phyloP scores from a whole-genome alignment of 1,140 invertebrate species.

The Lordiphosa mommai region DNA sequence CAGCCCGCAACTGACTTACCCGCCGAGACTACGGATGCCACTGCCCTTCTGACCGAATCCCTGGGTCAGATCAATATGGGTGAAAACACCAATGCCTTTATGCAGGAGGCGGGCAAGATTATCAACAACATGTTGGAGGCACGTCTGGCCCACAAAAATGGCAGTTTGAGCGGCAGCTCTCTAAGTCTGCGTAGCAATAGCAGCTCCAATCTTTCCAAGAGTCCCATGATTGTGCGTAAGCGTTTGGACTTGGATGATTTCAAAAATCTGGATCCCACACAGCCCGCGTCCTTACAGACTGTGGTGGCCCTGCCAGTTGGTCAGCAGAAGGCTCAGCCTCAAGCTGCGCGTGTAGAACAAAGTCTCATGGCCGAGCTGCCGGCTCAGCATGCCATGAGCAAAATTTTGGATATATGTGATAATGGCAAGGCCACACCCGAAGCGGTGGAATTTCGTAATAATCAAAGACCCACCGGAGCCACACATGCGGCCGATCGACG shows the following conservation, averaged over 20 bases:
- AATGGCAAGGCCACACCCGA: conserved; percentile 47
- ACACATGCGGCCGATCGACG: conserved; percentile 73
- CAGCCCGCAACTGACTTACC: conserved; percentile 38
- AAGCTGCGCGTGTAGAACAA: conserved; percentile 30
- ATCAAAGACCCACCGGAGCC: conserved; percentile 43
- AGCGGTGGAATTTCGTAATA: conserved; percentile 66
- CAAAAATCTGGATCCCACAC: conserved; percentile 63
- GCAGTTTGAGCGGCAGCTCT: conserved; percentile 33
- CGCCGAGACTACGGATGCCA: conserved; percentile 50
- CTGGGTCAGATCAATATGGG: conserved; percentile 67
- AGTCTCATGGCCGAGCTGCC: conserved; percentile 50
- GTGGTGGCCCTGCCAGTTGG: conserved; percentile 47
- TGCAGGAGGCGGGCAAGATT: conserved; percentile 73
- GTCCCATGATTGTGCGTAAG: conserved; percentile 71
- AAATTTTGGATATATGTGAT: conserved; percentile 69
- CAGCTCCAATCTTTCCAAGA: conserved; percentile 64
- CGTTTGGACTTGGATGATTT: conserved; percentile 67
- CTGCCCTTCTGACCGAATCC: conserved; percentile 62
- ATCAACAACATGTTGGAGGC: conserved; percentile 75
- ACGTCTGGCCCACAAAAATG: conserved; percentile 43
- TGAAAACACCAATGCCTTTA: conserved; percentile 74
- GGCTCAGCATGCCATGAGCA: conserved; percentile 64
- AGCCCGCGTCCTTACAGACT: conserved; percentile 52
- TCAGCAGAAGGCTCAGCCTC: conserved; percentile 35
- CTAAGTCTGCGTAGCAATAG: conserved; percentile 65